These are phyloP conservation scores for Syngnathoides biaculeatus DNA, from an alignment of 2,113 vertebrate species.

Conservation along the genomic window DNA sequence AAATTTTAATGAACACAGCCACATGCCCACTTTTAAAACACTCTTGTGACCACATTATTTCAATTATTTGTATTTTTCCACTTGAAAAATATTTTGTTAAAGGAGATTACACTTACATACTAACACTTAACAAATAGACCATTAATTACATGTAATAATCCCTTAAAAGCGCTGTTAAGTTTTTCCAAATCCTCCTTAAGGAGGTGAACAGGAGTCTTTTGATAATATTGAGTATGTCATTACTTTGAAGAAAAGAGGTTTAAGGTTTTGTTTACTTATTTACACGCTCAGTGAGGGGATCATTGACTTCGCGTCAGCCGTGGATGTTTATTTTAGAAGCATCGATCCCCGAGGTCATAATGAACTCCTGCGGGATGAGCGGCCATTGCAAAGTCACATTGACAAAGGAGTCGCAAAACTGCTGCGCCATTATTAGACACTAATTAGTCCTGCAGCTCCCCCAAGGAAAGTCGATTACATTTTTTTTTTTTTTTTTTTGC, in stretches of 20 bases:
- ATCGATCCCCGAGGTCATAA: slow-evolving; percentile 52
- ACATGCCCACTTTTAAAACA: no score
- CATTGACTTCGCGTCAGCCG: slow-evolving; percentile 51
- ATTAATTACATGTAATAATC: slow-evolving; percentile 4
- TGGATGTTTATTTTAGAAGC: slow-evolving; percentile 57
- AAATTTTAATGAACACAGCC: no score
- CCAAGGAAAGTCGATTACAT: background rate
- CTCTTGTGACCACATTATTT: no score
- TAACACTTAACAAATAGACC: background rate
- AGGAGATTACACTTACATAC: background rate
- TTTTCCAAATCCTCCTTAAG: slow-evolving; percentile 2
- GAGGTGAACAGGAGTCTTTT: slow-evolving; percentile 34
- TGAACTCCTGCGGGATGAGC: slow-evolving; percentile 34
- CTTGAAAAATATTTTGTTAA: no score
- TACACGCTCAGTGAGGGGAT: slow-evolving; percentile 41
- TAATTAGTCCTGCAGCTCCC: background rate
- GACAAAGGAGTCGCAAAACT: slow-evolving; percentile 14
- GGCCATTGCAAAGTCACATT: slow-evolving; percentile 42
- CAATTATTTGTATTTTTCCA: no score
- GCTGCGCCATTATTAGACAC: background rate
- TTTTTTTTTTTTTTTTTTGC: no score
- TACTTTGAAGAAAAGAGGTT: slow-evolving; percentile 23
- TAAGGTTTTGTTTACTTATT: slow-evolving; percentile 50
- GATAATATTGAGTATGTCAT: slow-evolving; percentile 52
- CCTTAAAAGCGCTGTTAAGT: background rate